These are phyloP conservation scores for Eupristina koningsbergeri DNA, from an alignment of 1,140 invertebrate species.

Conservation along the genomic window DNA sequence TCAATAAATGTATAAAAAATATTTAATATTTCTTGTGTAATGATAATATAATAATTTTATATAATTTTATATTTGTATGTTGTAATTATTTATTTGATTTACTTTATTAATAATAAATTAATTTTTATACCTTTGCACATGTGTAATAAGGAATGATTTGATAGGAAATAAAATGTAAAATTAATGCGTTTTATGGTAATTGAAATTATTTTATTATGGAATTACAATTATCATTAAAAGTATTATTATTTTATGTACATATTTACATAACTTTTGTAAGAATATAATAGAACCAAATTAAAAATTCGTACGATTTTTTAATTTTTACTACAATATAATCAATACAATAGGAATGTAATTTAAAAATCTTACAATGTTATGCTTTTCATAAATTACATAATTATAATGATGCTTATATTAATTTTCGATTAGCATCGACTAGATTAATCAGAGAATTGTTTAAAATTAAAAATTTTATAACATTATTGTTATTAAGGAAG, in stretches of 20 bases:
- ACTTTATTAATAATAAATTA: too few relatives aligned
- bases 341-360: slow-evolving; percentile 62
- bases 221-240: slow-evolving; percentile 33
- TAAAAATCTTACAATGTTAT: slow-evolving; percentile 50
- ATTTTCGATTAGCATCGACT: slow-evolving; percentile 43
- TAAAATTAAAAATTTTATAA: slow-evolving; percentile 23
- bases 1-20: too few relatives aligned
- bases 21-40: too few relatives aligned
- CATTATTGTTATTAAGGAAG: slow-evolving; percentile 5
- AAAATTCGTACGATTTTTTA: slow-evolving; percentile 36
- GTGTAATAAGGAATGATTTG: not conserved
- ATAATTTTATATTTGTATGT: too few relatives aligned
- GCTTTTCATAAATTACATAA: slow-evolving; percentile 36
- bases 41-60: too few relatives aligned
- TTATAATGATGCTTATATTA: slow-evolving; percentile 17
- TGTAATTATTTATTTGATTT: too few relatives aligned
- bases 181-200: slow-evolving; percentile 22
- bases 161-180: slow-evolving; percentile 3
- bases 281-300: slow-evolving; percentile 34
- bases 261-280: slow-evolving; percentile 59
- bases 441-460: slow-evolving; percentile 47
- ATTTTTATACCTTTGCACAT: too few relatives aligned
- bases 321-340: slow-evolving; percentile 44
- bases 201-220: slow-evolving; percentile 49
- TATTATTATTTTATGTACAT: slow-evolving; percentile 59